A percentile compares a stretch with the other conserved stretches of the same genome.
Conservation (phyloP, 2,113 vertebrate species). For the Melanerpes formicivorus region DNA sequence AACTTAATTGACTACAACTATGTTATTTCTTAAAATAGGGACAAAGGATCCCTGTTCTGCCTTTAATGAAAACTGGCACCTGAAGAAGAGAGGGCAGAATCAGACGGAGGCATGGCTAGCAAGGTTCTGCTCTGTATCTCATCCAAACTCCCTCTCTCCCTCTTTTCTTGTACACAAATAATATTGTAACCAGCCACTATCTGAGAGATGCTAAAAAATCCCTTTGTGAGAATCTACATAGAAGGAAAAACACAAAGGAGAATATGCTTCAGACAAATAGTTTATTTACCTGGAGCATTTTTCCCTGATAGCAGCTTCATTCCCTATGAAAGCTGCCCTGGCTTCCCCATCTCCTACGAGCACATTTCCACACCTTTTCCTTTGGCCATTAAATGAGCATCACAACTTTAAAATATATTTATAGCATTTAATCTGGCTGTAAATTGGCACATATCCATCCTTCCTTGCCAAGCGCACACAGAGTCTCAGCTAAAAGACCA, state of each 20-base stretch:
- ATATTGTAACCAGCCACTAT: accelerated
- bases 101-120: accelerated
- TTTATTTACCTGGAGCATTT: background rate
- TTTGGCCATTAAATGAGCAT: background rate
- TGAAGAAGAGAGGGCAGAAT: background rate
- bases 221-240: background rate
- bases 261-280: background rate
- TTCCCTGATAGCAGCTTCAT: too few species aligned
- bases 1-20: background rate
- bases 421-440: background rate
- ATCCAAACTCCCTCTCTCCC: background rate
- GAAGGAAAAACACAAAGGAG: background rate
- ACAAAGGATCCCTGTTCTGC: background rate
- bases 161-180: background rate
- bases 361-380: accelerated
- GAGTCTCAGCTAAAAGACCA: background rate
- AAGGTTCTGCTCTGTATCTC: background rate
- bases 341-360: background rate
- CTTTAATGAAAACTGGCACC: background rate
- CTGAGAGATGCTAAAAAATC: background rate
- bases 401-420: background rate
- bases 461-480: background rate
- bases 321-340: too few species aligned
- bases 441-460: background rate
- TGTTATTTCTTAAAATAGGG: background rate